These are phyloP conservation scores for Macrotis lagotis DNA, from an alignment of 2,113 vertebrate species.

Conservation along the genomic window DNA sequence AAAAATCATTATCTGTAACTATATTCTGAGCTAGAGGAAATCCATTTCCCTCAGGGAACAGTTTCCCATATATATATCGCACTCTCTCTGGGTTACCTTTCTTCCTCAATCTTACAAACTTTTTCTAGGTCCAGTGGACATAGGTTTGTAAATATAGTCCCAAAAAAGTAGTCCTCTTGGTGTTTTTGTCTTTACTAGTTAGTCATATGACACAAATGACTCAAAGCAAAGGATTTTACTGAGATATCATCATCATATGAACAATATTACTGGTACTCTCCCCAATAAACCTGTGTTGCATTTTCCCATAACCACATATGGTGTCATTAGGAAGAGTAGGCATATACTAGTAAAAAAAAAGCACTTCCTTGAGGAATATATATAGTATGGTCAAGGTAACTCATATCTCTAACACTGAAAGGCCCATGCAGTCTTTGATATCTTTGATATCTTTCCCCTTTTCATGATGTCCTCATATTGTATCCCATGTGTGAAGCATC, in stretches of 20 bases:
- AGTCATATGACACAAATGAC: background rate
- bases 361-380: background rate
- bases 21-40: too few species aligned
- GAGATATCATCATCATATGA: background rate
- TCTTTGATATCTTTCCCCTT: background rate
- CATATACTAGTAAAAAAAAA: background rate
- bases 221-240: background rate
- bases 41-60: too few species aligned
- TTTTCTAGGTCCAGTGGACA: background rate
- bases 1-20: too few species aligned
- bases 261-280: background rate
- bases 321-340: background rate
- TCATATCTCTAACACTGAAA: too few species aligned
- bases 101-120: background rate
- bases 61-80: too few species aligned
- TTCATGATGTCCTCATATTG: background rate
- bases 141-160: background rate
- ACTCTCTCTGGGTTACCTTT: too few species aligned
- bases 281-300: background rate
- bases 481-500: background rate
- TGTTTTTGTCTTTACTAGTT: background rate
- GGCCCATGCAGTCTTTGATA: background rate
- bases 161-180: background rate
- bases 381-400: background rate
- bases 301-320: background rate